Evolutionary conservation across 2,888 invertebrate species (phyloP), one percentile per base, ranked within the genome.

Genomic region (Philaethria dido): DNA sequence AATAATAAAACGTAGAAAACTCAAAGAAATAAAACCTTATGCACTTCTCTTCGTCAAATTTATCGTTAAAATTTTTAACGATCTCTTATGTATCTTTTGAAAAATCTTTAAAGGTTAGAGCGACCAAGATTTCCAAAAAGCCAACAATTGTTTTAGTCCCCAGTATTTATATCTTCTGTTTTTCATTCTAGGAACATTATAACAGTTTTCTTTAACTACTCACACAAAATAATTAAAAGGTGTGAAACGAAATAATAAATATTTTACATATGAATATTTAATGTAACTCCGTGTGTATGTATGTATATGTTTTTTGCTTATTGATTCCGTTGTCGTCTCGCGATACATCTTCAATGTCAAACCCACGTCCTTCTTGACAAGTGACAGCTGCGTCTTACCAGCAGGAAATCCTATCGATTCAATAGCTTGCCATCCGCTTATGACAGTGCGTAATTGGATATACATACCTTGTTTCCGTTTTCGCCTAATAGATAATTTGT

Each of bases 341-440:
- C 55, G 55, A 63, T 59, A 64, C 39, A 59, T 59, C 59, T 62
- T 42, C 63, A 63, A 57, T 62, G 67, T 59, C 63, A 67, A 63
- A 63, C 67, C 63, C 63, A 63, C 44, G 44, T 67, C 63, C 50
- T 48, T 62, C 62, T 64, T 50, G 66, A 48, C 70, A 64, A 62
- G 68, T 70, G 66, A 65, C 68, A 65, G 65, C 68, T 57, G 50
- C 63, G 52, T 59, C 54, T 64, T 68, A 29, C 64, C 68, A 63
- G 54, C 63, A 48, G 68, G 66, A 60, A 64, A 67, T 57, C 57
- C 66, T 36, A 64, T 64, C 64, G 50, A 59, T 42, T 59, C 64
- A 36, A 64, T 50, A 29, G 42, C 36, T 57, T 57, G 57, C 25
- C 52, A 25, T 57, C 22, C n/a, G 57, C 59, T 63, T 63, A 67